Conservation (phyloP, 64 coral and sea anemone species). For the Stichodactyla mertensii region DNA sequence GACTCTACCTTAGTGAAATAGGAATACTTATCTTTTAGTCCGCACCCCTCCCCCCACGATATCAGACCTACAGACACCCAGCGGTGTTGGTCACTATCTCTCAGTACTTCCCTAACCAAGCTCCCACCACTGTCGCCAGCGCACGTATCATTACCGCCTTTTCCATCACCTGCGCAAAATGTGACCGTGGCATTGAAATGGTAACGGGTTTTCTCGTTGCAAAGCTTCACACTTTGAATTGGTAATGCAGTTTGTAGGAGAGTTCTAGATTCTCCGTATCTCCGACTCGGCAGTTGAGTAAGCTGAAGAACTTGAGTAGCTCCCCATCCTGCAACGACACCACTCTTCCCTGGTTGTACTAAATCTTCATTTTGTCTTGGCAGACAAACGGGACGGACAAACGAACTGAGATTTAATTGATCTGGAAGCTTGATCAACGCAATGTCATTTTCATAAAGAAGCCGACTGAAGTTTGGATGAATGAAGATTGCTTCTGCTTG, state of each 20-base stretch:
- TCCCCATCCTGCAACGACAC: constrained; percentile 57
- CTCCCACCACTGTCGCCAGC: constrained; percentile 20
- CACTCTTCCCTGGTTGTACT: constrained; percentile 7
- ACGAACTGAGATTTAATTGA: constrained; percentile 16
- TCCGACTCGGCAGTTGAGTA: neutral
- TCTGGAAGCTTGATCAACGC: constrained; percentile 46
- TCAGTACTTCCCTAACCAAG: constrained; percentile 18
- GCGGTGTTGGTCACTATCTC: neutral
- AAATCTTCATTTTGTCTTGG: constrained; percentile 17
- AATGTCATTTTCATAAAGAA: constrained; percentile 33
- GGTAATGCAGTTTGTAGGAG: constrained; percentile 9
- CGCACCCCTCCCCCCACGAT: constrained; percentile 44
- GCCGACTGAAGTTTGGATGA: constrained; percentile 23
- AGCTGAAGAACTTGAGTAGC: constrained; percentile 15
- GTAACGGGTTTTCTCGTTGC: constrained; percentile 17
- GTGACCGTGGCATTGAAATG: constrained; percentile 19
- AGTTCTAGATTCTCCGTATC: neutral
- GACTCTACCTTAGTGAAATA: constrained; percentile 35
- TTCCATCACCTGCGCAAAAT: constrained; percentile 33
- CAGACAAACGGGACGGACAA: constrained; percentile 47
- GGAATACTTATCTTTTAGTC: constrained; percentile 21
- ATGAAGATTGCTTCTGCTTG: constrained; percentile 7
- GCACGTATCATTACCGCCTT: neutral
- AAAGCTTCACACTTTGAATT: neutral
- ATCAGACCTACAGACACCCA: constrained; percentile 31